Base-by-base conservation (phyloP, 1,140 invertebrate genomes). In the Conus ventricosus region DNA sequence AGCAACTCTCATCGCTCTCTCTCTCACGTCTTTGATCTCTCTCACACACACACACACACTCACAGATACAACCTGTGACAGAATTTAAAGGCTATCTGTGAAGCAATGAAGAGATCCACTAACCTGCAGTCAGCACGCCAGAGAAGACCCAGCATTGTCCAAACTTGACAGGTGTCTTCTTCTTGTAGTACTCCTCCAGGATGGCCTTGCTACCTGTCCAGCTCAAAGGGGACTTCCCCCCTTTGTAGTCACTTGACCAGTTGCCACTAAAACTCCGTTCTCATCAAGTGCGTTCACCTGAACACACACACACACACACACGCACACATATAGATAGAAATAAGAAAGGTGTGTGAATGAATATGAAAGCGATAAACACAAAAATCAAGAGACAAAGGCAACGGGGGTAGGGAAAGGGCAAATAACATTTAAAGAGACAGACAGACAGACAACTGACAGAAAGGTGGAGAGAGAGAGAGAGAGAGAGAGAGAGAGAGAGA, bases 121-220 rank as follows among this genome's bases (percentile, higher is more conserved):
- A 82, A 93, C 92, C 81, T 83, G 98, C 98, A 0, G 98, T 97
- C 60, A 98, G 93, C 17, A 99, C 97, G 10, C 98, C 98, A 17
- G 98, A 96, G 94, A 98, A 99, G 0, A 99, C 98, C 98, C 98
- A 99, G 93, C 98, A 99, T 92, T 99, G 98, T 0, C 97, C 98
- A 4, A 97, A 99, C 94, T 98, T 98, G 0, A 99, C 98, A 6
- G 93, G 89, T 75, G 80, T 78, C 82, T 91, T 90, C 5, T 85
- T 91, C 11, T 80, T 84, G 87, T 84, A 82, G 90, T 90, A 92
- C 87, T 93, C 39, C 57, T 88, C 57, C 51, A 94, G 75, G n/a
- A 94, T 93, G 5, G 83, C 80, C 23, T 89, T 91, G 87, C 92
- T 92, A 51, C 93, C 92, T 51, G 81, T 89, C 93, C 92, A 92